Evolutionary conservation across 2,113 vertebrate species (phyloP).

Genomic region (Grantiella picta): DNA sequence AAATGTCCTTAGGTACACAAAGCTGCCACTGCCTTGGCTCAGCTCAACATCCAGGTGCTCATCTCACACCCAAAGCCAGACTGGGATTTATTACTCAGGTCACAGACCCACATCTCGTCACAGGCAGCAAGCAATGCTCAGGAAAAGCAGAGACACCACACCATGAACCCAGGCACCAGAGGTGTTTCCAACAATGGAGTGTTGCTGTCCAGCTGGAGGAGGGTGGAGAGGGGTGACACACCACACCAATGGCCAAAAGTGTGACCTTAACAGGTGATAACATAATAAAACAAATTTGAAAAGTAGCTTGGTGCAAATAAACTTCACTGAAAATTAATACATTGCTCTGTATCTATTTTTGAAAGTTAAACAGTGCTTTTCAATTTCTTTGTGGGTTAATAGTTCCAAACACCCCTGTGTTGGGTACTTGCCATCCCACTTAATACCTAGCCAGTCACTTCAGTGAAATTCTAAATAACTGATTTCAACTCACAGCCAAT

Average conservation of each 20-base stretch:
- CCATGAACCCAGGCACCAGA: rapidly evolving
- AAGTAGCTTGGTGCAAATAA: background rate
- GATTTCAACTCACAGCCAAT: background rate
- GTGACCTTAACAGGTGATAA: background rate
- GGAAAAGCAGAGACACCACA: background rate
- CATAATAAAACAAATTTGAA: background rate
- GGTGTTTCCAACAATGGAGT: rapidly evolving
- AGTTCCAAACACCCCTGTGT: background rate
- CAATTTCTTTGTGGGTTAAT: background rate
- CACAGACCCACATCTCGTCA: background rate
- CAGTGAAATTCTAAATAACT: background rate
- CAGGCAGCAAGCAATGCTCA: background rate
- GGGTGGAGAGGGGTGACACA: background rate
- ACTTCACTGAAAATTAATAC: background rate
- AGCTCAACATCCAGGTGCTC: background rate
- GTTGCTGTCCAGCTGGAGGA: background rate
- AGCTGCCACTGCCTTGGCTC: background rate
- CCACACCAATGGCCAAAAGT: background rate
- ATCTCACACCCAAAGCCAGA: background rate
- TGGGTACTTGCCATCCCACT: background rate
- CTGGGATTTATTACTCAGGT: background rate
- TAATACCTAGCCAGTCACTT: background rate
- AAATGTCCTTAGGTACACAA: background rate
- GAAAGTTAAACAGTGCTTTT: background rate
- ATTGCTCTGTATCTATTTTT: background rate